These are phyloP conservation scores for Cepaea hortensis DNA, from an alignment of 2,888 invertebrate genomes.

Conservation along the genomic window DNA sequence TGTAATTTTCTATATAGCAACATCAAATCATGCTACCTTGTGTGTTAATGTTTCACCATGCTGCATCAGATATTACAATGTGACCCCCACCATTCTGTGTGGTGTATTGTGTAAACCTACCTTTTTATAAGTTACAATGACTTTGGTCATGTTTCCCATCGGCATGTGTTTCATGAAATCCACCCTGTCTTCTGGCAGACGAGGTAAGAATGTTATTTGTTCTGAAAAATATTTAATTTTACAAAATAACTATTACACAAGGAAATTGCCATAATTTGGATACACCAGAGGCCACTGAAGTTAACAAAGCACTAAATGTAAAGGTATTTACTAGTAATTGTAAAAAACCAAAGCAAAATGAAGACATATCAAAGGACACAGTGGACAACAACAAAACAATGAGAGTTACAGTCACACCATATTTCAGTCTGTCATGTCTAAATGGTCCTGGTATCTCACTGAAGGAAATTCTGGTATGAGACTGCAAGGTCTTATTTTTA, in stretches of 20 bases:
- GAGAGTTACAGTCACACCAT: not conserved
- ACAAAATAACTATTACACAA: too few relatives aligned
- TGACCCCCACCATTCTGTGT: too few relatives aligned
- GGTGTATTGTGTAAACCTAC: slow-evolving; percentile 51
- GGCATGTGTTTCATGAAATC: slow-evolving; percentile 73
- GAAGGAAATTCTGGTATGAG: too few relatives aligned
- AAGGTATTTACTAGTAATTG: not conserved
- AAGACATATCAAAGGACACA: not conserved
- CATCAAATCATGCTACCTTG: too few relatives aligned
- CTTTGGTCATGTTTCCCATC: slow-evolving; percentile 70
- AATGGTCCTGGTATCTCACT: too few relatives aligned
- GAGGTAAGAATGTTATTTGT: slow-evolving; percentile 68
- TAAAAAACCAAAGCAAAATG: not conserved
- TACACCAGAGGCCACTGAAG: too few relatives aligned
- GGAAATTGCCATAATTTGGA: too few relatives aligned
- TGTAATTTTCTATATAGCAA: too few relatives aligned
- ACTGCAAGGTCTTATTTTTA: too few relatives aligned
- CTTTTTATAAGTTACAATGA: slow-evolving; percentile 72
- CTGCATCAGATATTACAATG: too few relatives aligned
- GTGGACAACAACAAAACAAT: not conserved
- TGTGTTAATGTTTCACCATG: too few relatives aligned
- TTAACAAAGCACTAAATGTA: not conserved
- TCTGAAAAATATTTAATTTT: slow-evolving; percentile 55
- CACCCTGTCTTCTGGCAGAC: slow-evolving; percentile 65
- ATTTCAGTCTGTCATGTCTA: too few relatives aligned